phyloP scores from a whole-genome alignment of 2,888 invertebrate genomes.

The Drosophila planitibia region DNA sequence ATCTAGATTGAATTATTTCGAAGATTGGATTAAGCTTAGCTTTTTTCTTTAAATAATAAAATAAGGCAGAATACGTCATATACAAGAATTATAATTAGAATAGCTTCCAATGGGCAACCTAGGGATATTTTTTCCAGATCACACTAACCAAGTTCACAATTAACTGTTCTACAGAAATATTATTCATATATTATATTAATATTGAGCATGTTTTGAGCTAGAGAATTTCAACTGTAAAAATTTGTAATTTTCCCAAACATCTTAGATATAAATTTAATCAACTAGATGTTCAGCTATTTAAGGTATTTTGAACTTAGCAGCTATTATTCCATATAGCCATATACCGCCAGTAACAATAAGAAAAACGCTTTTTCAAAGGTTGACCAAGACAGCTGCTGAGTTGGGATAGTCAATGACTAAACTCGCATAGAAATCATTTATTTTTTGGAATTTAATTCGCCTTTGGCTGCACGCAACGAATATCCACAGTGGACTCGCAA shows the following conservation, averaged over 20 bases:
- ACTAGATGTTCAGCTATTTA: neutral
- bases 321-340: neutral
- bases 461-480: neutral
- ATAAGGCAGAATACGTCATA: neutral
- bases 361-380: neutral
- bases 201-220: too few species aligned
- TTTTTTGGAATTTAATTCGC: conserved; percentile 4
- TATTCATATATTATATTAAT: too few species aligned
- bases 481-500: neutral
- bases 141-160: neutral
- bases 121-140: neutral
- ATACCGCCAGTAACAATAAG: neutral
- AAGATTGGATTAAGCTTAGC: neutral
- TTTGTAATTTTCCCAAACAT: neutral
- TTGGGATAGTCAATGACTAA: neutral
- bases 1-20: neutral
- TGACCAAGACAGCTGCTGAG: neutral
- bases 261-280: neutral
- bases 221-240: too few species aligned
- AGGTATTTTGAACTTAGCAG: neutral
- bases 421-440: conserved; percentile 13
- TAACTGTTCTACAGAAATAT: too few species aligned
- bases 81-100: neutral
- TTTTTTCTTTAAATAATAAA: neutral
- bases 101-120: neutral